phyloP scores from a whole-genome alignment of 2,888 invertebrate species.

The Drosophila mulleri region DNA sequence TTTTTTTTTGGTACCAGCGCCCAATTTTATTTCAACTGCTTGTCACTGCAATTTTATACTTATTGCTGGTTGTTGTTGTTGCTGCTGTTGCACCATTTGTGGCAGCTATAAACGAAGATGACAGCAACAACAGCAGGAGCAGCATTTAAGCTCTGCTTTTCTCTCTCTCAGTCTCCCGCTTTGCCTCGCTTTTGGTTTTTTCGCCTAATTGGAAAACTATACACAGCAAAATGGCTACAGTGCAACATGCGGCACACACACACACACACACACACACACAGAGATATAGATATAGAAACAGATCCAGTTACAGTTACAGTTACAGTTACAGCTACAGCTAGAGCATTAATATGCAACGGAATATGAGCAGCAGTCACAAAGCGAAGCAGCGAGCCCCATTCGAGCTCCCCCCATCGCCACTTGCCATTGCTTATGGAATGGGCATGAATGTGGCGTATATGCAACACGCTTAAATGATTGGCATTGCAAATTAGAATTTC shows the following conservation, averaged over 20 bases:
- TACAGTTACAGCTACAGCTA: slow-evolving; percentile 17
- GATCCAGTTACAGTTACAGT: slow-evolving; percentile 18
- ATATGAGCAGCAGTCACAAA: slow-evolving; percentile 14
- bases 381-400: not conserved
- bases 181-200: slow-evolving; percentile 29
- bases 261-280: slow-evolving; percentile 20
- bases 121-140: slow-evolving; percentile 39
- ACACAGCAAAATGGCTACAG: slow-evolving; percentile 49
- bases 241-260: slow-evolving; percentile 20
- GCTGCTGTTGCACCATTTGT: slow-evolving; percentile 51
- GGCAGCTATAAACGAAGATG: slow-evolving; percentile 59
- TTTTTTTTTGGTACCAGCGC: slow-evolving; percentile 12
- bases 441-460: slow-evolving; percentile 12
- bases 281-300: not conserved
- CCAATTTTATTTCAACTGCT: slow-evolving; percentile 43
- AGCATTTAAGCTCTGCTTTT: slow-evolving; percentile 19
- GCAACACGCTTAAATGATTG: slow-evolving; percentile 34
- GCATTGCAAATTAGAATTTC: slow-evolving; percentile 42
- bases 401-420: not conserved
- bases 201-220: slow-evolving; percentile 76
- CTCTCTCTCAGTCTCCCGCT: not conserved
- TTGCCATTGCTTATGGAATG: not conserved
- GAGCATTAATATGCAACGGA: slow-evolving; percentile 44
- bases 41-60: slow-evolving; percentile 66
- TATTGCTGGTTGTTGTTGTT: slow-evolving; percentile 36